These are phyloP conservation scores for Lycopodina hypogea DNA, from an alignment of 37 sponge, comb jelly and placozoan species.

Conservation along the genomic window DNA sequence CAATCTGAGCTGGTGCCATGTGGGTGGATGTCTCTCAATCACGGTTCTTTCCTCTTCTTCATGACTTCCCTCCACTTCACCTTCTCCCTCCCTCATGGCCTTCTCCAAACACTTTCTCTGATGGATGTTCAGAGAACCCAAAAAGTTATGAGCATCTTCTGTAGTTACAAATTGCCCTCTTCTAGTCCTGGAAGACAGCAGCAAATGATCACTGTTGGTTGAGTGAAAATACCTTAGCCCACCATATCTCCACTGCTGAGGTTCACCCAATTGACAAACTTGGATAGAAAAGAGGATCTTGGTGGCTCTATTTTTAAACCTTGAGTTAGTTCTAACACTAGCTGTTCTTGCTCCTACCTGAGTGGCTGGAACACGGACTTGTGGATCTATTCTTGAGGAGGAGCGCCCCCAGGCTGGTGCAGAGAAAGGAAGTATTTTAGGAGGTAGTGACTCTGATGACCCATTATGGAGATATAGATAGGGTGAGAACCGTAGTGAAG, in stretches of 20 bases:
- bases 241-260: too few relatives aligned
- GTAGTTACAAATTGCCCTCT: not conserved
- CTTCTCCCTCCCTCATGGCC: not conserved
- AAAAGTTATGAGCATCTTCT: constrained; percentile 21
- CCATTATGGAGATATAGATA: too few relatives aligned
- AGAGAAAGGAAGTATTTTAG: not conserved
- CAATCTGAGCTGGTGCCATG: constrained; percentile 37
- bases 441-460: too few relatives aligned
- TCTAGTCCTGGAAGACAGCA: not conserved
- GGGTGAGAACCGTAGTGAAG: too few relatives aligned
- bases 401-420: not conserved
- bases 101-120: constrained; percentile 21
- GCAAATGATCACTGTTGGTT: not conserved
- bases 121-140: not conserved
- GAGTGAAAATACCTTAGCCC: constrained; percentile 12
- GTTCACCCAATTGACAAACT: too few relatives aligned
- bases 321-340: too few relatives aligned
- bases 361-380: too few relatives aligned
- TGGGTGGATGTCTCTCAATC: not conserved
- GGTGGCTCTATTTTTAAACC: too few relatives aligned
- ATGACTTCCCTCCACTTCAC: not conserved
- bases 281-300: too few relatives aligned
- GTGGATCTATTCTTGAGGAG: not conserved
- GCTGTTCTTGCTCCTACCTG: too few relatives aligned
- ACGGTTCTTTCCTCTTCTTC: not conserved